phyloP scores from a whole-genome alignment of 2,888 invertebrate species.

The Drosophila parthenogenetica region DNA sequence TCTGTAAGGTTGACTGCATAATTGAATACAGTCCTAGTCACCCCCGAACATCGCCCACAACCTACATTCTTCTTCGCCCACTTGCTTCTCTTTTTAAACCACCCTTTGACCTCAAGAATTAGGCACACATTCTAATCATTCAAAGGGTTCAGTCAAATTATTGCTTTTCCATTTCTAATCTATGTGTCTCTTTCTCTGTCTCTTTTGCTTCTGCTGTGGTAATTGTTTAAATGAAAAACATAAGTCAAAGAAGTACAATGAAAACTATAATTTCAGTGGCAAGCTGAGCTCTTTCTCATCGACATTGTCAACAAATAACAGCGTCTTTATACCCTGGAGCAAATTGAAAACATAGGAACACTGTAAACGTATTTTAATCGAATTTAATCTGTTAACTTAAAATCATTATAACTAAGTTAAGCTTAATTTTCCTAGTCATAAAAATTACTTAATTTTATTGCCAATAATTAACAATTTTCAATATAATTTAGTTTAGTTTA shows the following conservation, averaged over 20 bases:
- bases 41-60: too few species aligned
- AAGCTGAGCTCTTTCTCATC: conserved; percentile 9
- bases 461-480: too few species aligned
- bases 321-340: not conserved
- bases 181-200: not conserved
- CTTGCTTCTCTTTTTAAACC: not conserved
- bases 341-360: too few species aligned
- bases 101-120: conserved; percentile 7
- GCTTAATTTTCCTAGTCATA: too few species aligned
- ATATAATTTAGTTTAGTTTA: too few species aligned
- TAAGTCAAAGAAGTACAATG: not conserved
- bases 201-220: not conserved
- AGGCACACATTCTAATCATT: conserved; percentile 13
- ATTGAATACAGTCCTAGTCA: conserved; percentile 1
- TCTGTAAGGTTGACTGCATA: conserved; percentile 17
- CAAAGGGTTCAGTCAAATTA: conserved; percentile 1
- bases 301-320: conserved; percentile 14
- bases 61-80: not conserved
- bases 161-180: not conserved
- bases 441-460: too few species aligned
- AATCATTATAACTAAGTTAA: too few species aligned
- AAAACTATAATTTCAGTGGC: conserved; percentile 7
- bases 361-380: too few species aligned
- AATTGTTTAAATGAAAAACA: conserved; percentile 21
- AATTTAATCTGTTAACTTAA: too few species aligned